Conservation (phyloP, 2,888 invertebrate species). For the Lithophane socia region DNA sequence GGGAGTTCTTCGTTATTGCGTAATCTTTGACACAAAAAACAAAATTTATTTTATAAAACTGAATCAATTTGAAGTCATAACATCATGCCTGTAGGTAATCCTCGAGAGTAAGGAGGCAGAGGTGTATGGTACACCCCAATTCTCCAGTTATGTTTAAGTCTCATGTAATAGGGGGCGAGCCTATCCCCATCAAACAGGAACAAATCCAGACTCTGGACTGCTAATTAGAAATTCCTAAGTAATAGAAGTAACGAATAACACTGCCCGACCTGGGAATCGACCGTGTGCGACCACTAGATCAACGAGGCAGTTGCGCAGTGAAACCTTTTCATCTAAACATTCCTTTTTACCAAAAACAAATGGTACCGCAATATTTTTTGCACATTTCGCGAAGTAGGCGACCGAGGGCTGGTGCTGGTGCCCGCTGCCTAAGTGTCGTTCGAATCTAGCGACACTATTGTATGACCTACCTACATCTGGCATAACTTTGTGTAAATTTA, state of each 20-base stretch:
- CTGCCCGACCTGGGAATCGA: neutral
- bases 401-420: neutral
- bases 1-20: conserved; percentile 94
- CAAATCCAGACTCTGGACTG: neutral
- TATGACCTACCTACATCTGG: neutral
- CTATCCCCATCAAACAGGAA: neutral
- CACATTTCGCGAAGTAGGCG: neutral
- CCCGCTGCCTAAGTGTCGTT: neutral
- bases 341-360: neutral
- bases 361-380: neutral
- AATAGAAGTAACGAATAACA: neutral
- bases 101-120: neutral
- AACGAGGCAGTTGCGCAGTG: neutral
- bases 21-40: conserved; percentile 90
- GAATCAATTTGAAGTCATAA: neutral
- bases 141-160: neutral
- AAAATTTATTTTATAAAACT: neutral
- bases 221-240: neutral
- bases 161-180: too few relatives aligned
- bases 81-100: neutral
- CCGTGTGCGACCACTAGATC: neutral
- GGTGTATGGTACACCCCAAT: neutral
- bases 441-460: neutral
- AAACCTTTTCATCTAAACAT: neutral
- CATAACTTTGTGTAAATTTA: neutral